Evolutionary conservation across 2,888 invertebrate species (phyloP).

Genomic region (Nebria salina): DNA sequence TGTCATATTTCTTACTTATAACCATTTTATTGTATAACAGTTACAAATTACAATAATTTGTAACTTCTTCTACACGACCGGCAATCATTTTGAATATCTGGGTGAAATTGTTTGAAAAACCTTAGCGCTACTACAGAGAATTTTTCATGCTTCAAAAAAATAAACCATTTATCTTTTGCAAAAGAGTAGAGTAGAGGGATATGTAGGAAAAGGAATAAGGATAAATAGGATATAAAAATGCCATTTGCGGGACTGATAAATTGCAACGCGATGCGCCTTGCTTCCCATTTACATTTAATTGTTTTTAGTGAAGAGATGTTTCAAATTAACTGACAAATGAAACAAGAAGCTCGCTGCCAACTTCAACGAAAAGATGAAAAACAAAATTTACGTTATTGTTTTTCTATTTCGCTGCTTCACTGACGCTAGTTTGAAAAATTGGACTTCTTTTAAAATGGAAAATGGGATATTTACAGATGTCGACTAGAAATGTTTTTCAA

Average conservation of each 20-base stretch:
- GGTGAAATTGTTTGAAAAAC: conserved; percentile 43
- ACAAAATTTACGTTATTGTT: conserved; percentile 6
- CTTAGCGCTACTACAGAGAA: conserved; percentile 23
- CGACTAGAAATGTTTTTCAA: background rate
- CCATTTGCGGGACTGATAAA: conserved; percentile 31
- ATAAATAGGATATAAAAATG: conserved; percentile 44
- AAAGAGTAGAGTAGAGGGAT: conserved; percentile 15
- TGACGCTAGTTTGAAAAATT: background rate
- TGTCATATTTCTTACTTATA: conserved; percentile 44
- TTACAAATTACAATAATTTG: conserved; percentile 42
- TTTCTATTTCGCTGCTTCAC: background rate
- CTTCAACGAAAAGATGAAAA: conserved; percentile 16
- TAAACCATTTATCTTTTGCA: conserved; percentile 39
- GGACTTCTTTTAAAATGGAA: background rate
- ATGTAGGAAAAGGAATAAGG: conserved; percentile 26
- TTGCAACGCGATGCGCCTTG: conserved; percentile 20
- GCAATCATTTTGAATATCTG: conserved; percentile 46
- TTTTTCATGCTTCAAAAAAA: conserved; percentile 42
- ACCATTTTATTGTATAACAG: conserved; percentile 33
- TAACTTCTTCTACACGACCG: conserved; percentile 29
- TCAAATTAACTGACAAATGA: conserved; percentile 41
- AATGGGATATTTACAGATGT: background rate
- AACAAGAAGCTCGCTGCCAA: conserved; percentile 26
- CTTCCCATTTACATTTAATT: conserved; percentile 40
- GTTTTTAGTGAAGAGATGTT: conserved; percentile 30